These are phyloP conservation scores for Choloepus hoffmanni DNA, from an alignment of 2,113 vertebrate genomes.

Conservation along the genomic window DNA sequence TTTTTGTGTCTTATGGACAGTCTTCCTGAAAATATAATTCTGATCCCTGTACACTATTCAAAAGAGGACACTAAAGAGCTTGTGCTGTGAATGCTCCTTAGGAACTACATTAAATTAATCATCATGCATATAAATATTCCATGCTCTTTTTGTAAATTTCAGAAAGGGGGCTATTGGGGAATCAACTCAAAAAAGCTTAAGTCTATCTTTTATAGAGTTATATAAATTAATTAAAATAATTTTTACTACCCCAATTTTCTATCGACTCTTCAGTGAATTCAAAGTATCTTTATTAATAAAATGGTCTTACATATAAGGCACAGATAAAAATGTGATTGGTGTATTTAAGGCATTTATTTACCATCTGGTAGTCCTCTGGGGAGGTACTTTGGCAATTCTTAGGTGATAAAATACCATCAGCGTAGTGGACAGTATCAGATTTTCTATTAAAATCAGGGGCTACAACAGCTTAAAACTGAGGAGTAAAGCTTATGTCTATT, in stretches of 20 bases:
- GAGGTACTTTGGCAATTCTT: neutral
- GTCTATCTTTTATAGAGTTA: neutral
- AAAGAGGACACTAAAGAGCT: neutral
- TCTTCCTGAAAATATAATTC: neutral
- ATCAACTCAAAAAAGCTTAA: neutral
- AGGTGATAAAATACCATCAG: neutral
- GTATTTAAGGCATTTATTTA: neutral
- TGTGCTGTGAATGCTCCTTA: neutral
- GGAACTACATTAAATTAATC: neutral
- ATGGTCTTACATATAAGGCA: neutral
- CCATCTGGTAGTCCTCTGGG: neutral
- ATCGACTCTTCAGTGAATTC: neutral
- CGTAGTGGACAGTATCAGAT: neutral
- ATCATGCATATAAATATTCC: neutral
- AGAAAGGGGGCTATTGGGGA: neutral
- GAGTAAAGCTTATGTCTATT: neutral
- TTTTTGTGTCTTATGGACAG: neutral
- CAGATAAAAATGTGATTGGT: conserved; percentile 20
- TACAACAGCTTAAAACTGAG: neutral
- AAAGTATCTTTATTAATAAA: neutral
- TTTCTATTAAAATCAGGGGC: neutral
- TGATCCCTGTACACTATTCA: neutral
- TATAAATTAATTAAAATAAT: neutral
- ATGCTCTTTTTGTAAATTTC: neutral
- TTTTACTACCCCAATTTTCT: neutral